Evolutionary conservation across 2,797 vertebrate species (phyloP), one percentile per base, ranked within the genome.

Genomic region (Numenius phaeopus): DNA sequence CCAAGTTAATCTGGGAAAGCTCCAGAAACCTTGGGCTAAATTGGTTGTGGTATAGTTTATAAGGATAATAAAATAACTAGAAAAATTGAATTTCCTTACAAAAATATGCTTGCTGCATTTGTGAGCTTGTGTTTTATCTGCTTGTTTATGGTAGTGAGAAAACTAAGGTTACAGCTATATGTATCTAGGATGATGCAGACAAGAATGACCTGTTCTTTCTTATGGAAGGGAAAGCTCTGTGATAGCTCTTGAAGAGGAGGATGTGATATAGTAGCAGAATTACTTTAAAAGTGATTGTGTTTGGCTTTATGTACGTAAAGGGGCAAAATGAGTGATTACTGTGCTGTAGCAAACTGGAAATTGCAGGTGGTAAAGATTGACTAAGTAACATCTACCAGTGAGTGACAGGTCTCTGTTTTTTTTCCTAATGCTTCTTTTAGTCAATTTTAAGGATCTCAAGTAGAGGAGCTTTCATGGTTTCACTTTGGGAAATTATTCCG

Each of bases 1-100:
- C 89, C 86, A 95, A 77, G 75, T 69, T 95, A 95, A 89, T 94
- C 95, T 97, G 92, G 88, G 90, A 96, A 67, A 62, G 80, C 40
- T 96, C 91, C 90, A 94, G 94, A 97, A 97, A 87, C 66, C 54
- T 85, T 91, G 49, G 89, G 61, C 83, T 97, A 95, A 92, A 94
- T 89, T 96, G 80, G 72, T 97, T 97, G 93, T 57, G 93, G 88
- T 96, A 77, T 83, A 29, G 58, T 95, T 95, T 97, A 88, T 85
- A 96, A 94, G 66, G 76, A 89, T 91, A 96, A 96, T 89, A 90
- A 87, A 96, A 92, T 93, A 92, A 44, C 81, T 89, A 76, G 83
- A 92, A 92, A 94, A 95, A 77, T 73, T 29, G 69, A 55, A 89
- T 95, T 96, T 94, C 82, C 78, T 80, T 76, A 47, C 47, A 58